Base-by-base conservation (phyloP, 2,888 invertebrate species). In the Agrochola litura region DNA sequence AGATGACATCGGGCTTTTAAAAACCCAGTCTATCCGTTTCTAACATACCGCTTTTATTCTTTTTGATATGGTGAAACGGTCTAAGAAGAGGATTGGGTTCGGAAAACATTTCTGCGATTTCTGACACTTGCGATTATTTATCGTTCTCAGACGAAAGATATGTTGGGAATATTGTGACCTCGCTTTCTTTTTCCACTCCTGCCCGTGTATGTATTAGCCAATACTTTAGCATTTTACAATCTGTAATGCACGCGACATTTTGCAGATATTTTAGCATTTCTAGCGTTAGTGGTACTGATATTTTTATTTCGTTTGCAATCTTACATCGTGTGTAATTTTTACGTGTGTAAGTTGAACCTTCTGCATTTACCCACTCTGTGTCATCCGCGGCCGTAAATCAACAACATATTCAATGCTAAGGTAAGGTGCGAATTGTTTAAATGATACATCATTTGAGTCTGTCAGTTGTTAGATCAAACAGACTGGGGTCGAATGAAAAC, bases 401-500 rank as follows among this genome's bases (percentile, higher is more conserved):
- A 84, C 74, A 74, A 65, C 16, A 71, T 68, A 58, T 79, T 75
- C 81, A 75, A 77, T 77, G 84, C 25, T 70, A 77, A 77, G 69
- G 81, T 81, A 64, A 81, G 72, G 56, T 75, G 61, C n/a, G 60
- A 77, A 81, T 67, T 84, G 83, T 84, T 73, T 77, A 77, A 84
- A 84, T 84, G 81, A 84, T 84, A 84, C 77, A 84, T 84, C 84
- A 84, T 76, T 80, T 52, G 60, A 73, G n/a, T 67, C 41, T 12
- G 69, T 66, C 46, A 75, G 84, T 70, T 63, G 71, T 72, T 72
- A 81, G 81, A 84, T 84, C 83, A 84, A 84, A 83, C 81, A 77
- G 63, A 73, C 75, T 37, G 52, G 16, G n/a, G 56, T 30, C 49
- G 19, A 74, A 81, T 72, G 65, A 74, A 81, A 73, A 74, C 65